phyloP scores from a whole-genome alignment of 1,140 invertebrate species.

The Drosophila bocki region DNA sequence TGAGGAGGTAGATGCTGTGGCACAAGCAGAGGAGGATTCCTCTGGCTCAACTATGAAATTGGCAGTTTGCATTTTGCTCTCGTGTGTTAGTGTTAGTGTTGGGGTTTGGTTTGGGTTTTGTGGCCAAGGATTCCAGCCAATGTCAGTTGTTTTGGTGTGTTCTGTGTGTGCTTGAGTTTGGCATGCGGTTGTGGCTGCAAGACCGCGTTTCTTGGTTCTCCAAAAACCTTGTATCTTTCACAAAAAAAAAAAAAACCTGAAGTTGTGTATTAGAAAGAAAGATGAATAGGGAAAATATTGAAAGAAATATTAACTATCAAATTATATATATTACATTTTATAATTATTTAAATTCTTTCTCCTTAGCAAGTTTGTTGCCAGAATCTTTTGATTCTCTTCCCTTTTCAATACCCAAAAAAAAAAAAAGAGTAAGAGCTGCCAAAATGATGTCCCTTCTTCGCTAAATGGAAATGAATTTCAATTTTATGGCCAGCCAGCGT shows the following conservation, averaged over 20 bases:
- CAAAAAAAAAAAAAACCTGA: conserved; percentile 9
- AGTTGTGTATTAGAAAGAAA: conserved; percentile 9
- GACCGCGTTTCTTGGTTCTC: conserved; percentile 6
- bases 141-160: conserved; percentile 46
- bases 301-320: background rate
- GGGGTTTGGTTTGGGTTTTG: conserved; percentile 39
- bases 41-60: conserved; percentile 73
- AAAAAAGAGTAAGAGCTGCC: background rate
- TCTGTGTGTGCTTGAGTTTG: conserved; percentile 50
- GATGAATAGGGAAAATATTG: conserved; percentile 18
- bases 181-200: conserved; percentile 56
- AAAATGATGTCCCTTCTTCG: conserved; percentile 30
- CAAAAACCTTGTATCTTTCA: conserved; percentile 43
- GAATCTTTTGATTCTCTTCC: conserved; percentile 58
- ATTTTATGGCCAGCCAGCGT: conserved; percentile 75
- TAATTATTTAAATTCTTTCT: conserved; percentile 13
- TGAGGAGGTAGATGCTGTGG: conserved; percentile 17
- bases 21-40: conserved; percentile 38
- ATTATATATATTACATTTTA: background rate
- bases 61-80: conserved; percentile 73
- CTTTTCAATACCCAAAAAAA: conserved; percentile 12
- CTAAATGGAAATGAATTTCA: conserved; percentile 70
- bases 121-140: conserved; percentile 68
- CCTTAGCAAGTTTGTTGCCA: conserved; percentile 61
- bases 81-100: conserved; percentile 39